Percentiles rank a stretch among this genome's conserved stretches.
Evolutionary conservation across 92 coral and sea anemone species (phyloP).

Genomic region (Chrysogorgia sp.): DNA sequence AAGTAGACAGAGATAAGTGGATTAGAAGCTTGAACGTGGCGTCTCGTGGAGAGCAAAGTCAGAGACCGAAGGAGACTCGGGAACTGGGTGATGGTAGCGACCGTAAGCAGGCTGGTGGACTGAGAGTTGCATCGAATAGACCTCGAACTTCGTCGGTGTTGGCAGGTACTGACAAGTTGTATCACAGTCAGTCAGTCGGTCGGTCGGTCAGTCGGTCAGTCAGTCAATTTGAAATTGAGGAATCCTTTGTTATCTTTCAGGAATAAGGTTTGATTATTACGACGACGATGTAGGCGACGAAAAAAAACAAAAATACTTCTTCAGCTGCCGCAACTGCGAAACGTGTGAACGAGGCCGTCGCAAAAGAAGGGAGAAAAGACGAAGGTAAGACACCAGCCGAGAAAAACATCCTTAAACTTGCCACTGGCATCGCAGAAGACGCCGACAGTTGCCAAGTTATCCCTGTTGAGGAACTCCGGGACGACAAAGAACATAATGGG

Average conservation of each 20-base stretch:
- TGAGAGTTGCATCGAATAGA: slow-evolving; percentile 20
- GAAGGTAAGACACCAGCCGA: not conserved
- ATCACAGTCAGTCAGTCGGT: too few relatives aligned
- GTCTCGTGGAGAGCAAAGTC: slow-evolving; percentile 69
- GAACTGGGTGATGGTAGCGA: not conserved
- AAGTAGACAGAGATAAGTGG: slow-evolving; percentile 83
- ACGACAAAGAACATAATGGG: not conserved
- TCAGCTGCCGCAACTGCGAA: slow-evolving; percentile 4
- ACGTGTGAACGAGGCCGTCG: slow-evolving; percentile 3
- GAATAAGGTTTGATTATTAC: slow-evolving; percentile 15
- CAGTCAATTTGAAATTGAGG: too few relatives aligned
- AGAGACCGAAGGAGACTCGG: slow-evolving; percentile 17
- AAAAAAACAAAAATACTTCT: not conserved
- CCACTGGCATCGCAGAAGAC: slow-evolving; percentile 25
- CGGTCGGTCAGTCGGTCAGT: too few relatives aligned
- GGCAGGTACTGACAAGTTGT: slow-evolving; percentile 15
- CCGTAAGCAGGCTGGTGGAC: not conserved
- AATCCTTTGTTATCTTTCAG: not conserved
- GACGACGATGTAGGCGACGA: slow-evolving; percentile 24
- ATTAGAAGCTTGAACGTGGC: slow-evolving; percentile 63
- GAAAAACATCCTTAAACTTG: slow-evolving; percentile 20
- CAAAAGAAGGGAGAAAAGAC: not conserved
- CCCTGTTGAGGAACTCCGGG: slow-evolving; percentile 12
- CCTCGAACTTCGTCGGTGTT: slow-evolving; percentile 26
- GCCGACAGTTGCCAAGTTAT: slow-evolving; percentile 24